phyloP scores from a whole-genome alignment of 2,888 invertebrate species.

The Tenthredo scrophulariae region DNA sequence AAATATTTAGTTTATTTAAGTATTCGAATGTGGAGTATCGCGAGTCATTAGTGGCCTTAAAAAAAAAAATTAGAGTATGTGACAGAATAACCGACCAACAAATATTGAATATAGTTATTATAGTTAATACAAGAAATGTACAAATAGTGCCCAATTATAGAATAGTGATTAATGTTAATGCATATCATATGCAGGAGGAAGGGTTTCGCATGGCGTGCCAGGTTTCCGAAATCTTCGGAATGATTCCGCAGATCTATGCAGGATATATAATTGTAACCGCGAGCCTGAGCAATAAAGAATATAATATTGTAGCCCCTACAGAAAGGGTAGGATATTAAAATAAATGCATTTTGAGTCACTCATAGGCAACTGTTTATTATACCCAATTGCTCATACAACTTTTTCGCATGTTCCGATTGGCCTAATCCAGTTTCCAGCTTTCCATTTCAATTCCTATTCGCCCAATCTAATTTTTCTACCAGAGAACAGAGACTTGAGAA shows the following conservation, averaged over 20 bases:
- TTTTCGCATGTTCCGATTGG: not conserved
- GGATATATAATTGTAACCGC: not conserved
- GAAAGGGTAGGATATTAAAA: not conserved
- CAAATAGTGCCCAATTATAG: not conserved
- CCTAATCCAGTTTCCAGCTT: not conserved
- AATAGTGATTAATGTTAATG: not conserved
- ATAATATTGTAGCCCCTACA: not conserved
- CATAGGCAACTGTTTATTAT: not conserved
- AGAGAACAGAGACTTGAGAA: too few species aligned
- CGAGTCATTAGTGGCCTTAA: not conserved
- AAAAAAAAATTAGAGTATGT: not conserved
- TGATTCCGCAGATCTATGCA: not conserved
- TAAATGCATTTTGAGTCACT: not conserved
- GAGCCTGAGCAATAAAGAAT: not conserved
- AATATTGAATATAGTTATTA: not conserved
- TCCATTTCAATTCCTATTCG: not conserved
- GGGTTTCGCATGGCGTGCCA: not conserved
- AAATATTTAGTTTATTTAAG: not conserved
- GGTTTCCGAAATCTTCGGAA: not conserved
- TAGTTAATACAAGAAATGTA: not conserved
- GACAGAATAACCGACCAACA: not conserved
- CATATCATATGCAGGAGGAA: not conserved
- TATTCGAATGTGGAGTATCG: not conserved
- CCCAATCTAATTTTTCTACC: too few species aligned
- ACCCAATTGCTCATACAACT: not conserved